These are phyloP conservation scores for Melipona bicolor DNA, from an alignment of 2,888 invertebrate genomes.

Conservation along the genomic window DNA sequence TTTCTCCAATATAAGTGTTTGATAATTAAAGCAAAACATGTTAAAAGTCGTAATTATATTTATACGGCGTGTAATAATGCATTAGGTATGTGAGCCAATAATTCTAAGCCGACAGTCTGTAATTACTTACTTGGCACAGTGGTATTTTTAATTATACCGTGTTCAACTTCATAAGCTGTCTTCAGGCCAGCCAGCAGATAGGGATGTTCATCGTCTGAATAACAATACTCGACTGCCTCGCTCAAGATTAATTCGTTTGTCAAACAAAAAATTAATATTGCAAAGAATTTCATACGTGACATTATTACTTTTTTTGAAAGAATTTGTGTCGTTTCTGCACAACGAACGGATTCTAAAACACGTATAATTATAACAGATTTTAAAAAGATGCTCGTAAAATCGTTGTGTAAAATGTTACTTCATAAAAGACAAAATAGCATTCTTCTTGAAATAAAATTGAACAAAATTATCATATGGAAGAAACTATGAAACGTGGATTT, in stretches of 20 bases:
- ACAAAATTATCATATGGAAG: background rate
- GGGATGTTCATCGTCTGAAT: conserved; percentile 86
- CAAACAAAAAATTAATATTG: conserved; percentile 22
- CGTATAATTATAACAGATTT: background rate
- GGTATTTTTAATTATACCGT: conserved; percentile 76
- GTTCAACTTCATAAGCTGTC: conserved; percentile 90
- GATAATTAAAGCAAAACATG: background rate
- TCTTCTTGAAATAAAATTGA: too few species aligned
- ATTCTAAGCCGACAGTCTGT: background rate
- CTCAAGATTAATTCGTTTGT: conserved; percentile 5
- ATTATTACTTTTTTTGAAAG: background rate
- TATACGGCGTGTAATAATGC: background rate
- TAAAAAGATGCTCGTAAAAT: background rate
- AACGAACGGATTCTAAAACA: background rate
- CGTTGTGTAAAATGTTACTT: background rate
- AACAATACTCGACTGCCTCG: conserved; percentile 85
- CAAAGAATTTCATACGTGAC: background rate
- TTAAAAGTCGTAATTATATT: too few species aligned
- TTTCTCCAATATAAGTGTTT: background rate
- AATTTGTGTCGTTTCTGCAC: background rate
- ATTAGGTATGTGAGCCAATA: background rate
- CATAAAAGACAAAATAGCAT: background rate
- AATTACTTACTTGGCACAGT: conserved; percentile 36
- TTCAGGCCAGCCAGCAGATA: conserved; percentile 89
- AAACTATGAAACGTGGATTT: background rate